A percentile compares a stretch with the other conserved stretches of the same genome.
Evolutionary conservation across 2,113 vertebrate genomes (phyloP).

Genomic region (Haemorhous mexicanus): DNA sequence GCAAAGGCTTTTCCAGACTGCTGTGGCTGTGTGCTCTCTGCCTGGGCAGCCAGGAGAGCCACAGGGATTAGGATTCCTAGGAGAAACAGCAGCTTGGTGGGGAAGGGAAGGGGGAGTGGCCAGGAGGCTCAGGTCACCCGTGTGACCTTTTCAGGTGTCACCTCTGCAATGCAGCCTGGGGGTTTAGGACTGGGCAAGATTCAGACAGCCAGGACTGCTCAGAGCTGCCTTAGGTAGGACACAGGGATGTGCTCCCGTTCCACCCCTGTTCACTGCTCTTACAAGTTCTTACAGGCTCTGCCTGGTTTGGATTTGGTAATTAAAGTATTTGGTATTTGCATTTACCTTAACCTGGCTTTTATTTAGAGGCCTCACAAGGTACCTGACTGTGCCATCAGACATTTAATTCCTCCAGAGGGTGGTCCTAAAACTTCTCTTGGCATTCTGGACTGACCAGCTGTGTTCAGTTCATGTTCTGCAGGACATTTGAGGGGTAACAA

Average conservation of each 20-base stretch:
- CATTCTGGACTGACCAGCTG: background rate
- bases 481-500: background rate
- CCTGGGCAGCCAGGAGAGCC: background rate
- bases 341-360: constrained; percentile 8
- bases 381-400: background rate
- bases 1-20: background rate
- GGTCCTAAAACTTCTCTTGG: background rate
- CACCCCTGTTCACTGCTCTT: background rate
- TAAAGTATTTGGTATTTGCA: constrained; percentile 21
- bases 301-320: constrained; percentile 30
- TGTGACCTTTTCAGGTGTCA: background rate
- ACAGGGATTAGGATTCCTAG: background rate
- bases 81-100: background rate
- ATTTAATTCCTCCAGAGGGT: background rate
- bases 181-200: background rate
- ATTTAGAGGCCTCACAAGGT: background rate
- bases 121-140: background rate
- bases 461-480: background rate
- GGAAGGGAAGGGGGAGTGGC: background rate
- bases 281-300: constrained; percentile 41
- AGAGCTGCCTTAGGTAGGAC: background rate
- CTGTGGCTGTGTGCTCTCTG: background rate
- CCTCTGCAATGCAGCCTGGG: background rate
- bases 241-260: background rate
- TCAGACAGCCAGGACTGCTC: background rate